A percentile compares a stretch with the other conserved stretches of the same genome.
Conservation (phyloP, 2,113 vertebrate species). For the Chunga burmeisteri region DNA sequence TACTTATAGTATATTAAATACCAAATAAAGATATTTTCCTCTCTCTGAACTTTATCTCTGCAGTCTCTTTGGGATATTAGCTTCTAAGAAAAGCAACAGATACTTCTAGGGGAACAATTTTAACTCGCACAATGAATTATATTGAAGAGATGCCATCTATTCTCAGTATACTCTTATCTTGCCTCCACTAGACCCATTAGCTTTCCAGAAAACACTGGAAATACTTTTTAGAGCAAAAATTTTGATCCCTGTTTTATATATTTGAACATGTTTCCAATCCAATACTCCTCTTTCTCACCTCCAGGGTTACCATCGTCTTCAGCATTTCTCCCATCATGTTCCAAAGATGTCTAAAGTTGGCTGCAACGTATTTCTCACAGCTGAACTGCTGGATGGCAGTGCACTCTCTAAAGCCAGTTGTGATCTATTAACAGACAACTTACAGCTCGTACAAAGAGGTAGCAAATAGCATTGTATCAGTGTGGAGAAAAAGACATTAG, state of each 20-base stretch:
- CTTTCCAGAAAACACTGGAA: not conserved
- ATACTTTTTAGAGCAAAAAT: not conserved
- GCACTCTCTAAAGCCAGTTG: not conserved
- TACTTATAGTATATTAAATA: not conserved
- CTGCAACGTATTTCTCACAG: not conserved
- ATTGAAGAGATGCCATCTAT: not conserved
- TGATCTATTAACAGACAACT: not conserved
- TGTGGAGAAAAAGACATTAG: not conserved
- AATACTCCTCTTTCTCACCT: not conserved
- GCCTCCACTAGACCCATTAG: not conserved
- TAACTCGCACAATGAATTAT: not conserved
- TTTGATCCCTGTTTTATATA: not conserved
- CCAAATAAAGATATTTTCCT: constrained; percentile 11
- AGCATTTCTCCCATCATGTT: not conserved
- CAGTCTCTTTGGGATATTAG: not conserved
- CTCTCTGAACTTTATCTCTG: constrained; percentile 8
- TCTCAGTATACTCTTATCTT: not conserved
- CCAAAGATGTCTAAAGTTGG: not conserved
- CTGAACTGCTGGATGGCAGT: not conserved
- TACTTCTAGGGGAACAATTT: not conserved
- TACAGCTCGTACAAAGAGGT: not conserved
- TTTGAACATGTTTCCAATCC: not conserved
- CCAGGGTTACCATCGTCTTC: not conserved
- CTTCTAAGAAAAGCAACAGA: not conserved
- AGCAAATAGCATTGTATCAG: not conserved